A percentile compares a stretch with the other conserved stretches of the same genome.
phyloP scores from a whole-genome alignment of 2,888 invertebrate genomes.

The Trissoscelio sp. region DNA sequence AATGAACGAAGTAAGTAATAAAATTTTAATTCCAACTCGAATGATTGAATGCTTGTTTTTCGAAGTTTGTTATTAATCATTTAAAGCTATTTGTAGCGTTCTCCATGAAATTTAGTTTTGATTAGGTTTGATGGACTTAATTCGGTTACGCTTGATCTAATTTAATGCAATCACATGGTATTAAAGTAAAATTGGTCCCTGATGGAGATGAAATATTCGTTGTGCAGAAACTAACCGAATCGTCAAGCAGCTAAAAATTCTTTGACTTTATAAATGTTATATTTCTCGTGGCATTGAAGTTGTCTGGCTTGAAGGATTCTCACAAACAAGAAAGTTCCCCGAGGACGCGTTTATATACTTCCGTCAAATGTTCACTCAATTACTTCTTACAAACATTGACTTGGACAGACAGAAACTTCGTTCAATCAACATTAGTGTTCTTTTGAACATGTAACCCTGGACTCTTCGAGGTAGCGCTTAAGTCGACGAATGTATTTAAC shows the following conservation, averaged over 20 bases:
- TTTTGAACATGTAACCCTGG: constrained; percentile 23
- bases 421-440: constrained; percentile 29
- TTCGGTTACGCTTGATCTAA: constrained; percentile 30
- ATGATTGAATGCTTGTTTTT: too few relatives aligned
- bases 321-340: constrained; percentile 7
- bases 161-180: constrained; percentile 12
- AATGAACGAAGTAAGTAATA: too few relatives aligned
- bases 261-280: constrained; percentile 1
- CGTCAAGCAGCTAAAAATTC: not conserved
- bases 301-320: not conserved
- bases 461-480: not conserved
- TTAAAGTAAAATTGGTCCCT: constrained; percentile 34
- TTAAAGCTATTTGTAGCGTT: not conserved
- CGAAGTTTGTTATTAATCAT: not conserved
- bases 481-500: constrained; percentile 10
- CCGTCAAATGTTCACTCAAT: constrained; percentile 36
- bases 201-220: constrained; percentile 10
- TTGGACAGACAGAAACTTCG: constrained; percentile 9
- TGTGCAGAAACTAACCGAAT: not conserved
- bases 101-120: constrained; percentile 17
- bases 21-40: too few relatives aligned
- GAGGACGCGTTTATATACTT: constrained; percentile 32
- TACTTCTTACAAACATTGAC: constrained; percentile 40
- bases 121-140: constrained; percentile 37
- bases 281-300: not conserved